Evolutionary conservation across 2,113 vertebrate genomes (phyloP).

Genomic region (Climacteris rufus): DNA sequence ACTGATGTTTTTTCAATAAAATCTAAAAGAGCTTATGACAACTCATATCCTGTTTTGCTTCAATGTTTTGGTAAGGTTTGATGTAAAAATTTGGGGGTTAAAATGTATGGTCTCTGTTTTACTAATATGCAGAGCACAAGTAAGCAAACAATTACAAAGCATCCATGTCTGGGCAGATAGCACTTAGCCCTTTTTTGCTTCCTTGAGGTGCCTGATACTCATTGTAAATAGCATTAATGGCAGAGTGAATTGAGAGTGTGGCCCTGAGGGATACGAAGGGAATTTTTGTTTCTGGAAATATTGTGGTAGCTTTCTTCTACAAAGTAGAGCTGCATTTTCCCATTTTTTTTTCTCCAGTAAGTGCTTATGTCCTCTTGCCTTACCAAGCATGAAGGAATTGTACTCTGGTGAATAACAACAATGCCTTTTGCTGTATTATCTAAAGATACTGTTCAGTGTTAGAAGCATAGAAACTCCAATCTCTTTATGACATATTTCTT

Average conservation of each 20-base stretch:
- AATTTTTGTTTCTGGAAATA: background rate
- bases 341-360: background rate
- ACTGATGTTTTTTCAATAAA: background rate
- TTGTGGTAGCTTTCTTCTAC: background rate
- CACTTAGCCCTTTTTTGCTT: background rate
- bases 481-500: background rate
- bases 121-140: background rate
- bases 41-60: background rate
- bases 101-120: background rate
- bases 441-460: background rate
- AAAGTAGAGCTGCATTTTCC: background rate
- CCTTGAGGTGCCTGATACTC: background rate
- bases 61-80: background rate
- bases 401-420: background rate
- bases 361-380: background rate
- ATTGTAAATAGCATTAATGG: background rate
- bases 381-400: background rate
- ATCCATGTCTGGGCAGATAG: background rate
- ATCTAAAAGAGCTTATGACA: background rate
- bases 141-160: background rate
- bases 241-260: background rate
- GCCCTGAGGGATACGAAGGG: background rate
- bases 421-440: background rate
- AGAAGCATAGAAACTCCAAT: background rate
- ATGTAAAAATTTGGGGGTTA: background rate